These are phyloP conservation scores for Phalera bucephala DNA, from an alignment of 2,888 invertebrate genomes.

Conservation along the genomic window DNA sequence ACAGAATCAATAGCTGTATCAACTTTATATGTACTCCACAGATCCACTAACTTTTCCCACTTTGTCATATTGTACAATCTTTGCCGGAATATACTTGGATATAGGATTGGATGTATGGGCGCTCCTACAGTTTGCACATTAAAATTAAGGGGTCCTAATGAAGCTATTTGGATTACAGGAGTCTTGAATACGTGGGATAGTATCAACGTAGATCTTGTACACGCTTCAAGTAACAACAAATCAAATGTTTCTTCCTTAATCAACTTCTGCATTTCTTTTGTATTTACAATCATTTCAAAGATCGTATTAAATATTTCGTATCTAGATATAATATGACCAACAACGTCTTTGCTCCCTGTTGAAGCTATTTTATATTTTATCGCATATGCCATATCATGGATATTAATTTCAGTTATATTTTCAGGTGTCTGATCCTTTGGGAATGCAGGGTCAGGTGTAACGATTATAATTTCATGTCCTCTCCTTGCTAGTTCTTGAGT, in stretches of 20 bases:
- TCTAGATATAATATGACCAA: neutral
- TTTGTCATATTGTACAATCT: conserved; percentile 21
- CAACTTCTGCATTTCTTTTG: neutral
- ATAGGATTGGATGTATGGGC: conserved; percentile 31
- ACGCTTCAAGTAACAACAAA: conserved; percentile 24
- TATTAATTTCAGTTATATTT: conserved; percentile 51
- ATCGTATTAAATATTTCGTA: neutral
- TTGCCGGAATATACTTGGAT: conserved; percentile 20
- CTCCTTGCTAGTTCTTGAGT: conserved; percentile 43
- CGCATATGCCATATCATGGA: conserved; percentile 32
- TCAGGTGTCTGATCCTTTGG: conserved; percentile 18
- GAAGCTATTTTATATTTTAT: conserved; percentile 2
- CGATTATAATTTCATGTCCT: conserved; percentile 53
- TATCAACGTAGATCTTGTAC: conserved; percentile 9
- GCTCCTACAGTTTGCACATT: conserved; percentile 28
- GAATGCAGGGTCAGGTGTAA: conserved; percentile 45
- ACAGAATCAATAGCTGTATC: neutral
- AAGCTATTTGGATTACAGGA: conserved; percentile 32
- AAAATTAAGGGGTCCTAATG: conserved; percentile 21
- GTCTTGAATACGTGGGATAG: conserved; percentile 23
- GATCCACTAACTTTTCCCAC: conserved; percentile 18
- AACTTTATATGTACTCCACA: conserved; percentile 7
- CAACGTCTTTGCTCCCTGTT: neutral
- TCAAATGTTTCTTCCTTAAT: conserved; percentile 29
- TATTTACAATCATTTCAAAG: neutral